Evolutionary conservation across 1,140 invertebrate species (phyloP).

Genomic region (Lysiphlebus fabarum): DNA sequence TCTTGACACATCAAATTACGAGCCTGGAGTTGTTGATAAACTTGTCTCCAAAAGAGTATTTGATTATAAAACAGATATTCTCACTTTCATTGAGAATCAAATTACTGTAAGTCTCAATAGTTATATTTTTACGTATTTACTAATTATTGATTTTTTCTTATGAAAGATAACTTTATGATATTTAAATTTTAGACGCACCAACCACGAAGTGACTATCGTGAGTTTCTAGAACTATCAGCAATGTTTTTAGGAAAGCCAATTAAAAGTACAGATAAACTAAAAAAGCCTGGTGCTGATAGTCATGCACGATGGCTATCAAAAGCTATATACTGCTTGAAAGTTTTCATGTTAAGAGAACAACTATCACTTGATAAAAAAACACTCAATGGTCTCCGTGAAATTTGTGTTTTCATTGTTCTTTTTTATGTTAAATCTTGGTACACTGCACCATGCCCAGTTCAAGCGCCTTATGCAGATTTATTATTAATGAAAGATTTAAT

Average conservation of each 20-base stretch:
- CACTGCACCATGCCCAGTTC: conserved; percentile 20
- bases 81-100: conserved; percentile 20
- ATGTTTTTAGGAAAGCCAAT: conserved; percentile 29
- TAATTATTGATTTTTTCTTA: background rate
- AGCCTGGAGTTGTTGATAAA: conserved; percentile 15
- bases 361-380: conserved; percentile 22
- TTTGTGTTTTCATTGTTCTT: conserved; percentile 24
- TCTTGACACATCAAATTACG: conserved; percentile 25
- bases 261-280: conserved; percentile 19
- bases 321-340: conserved; percentile 31
- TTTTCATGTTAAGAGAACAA: conserved; percentile 22
- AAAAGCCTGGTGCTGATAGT: conserved; percentile 27
- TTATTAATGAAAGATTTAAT: conserved; percentile 19
- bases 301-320: conserved; percentile 32
- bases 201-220: conserved; percentile 34
- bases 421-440: conserved; percentile 26
- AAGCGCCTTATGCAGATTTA: conserved; percentile 21
- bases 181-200: conserved; percentile 12
- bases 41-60: conserved; percentile 1
- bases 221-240: conserved; percentile 27
- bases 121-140: conserved; percentile 11
- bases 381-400: conserved; percentile 16
- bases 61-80: conserved; percentile 17
- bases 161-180: background rate
- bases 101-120: conserved; percentile 17